Percentiles rank a stretch among this genome's conserved stretches.
phyloP scores from a whole-genome alignment of 2,888 invertebrate genomes.

The Pandemis cinnamomeana region DNA sequence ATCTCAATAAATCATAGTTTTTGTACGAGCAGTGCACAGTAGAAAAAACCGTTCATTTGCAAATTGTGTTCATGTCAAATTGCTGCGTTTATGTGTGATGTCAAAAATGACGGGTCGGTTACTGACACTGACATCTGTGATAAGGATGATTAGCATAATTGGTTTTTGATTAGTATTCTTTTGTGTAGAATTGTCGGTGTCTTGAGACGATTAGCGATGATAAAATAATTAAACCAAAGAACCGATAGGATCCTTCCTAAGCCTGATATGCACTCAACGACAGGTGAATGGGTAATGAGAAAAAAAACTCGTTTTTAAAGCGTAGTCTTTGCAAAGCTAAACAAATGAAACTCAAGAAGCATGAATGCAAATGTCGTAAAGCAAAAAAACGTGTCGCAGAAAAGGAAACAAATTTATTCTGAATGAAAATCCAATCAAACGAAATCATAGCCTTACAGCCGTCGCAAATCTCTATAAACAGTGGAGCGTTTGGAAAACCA shows the following conservation, averaged over 20 bases:
- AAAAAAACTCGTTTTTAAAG: neutral
- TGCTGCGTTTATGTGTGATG: constrained; percentile 44
- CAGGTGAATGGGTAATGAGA: too few species aligned
- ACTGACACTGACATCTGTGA: constrained; percentile 38
- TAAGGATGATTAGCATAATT: constrained; percentile 28
- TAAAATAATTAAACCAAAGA: neutral
- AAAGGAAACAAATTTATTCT: constrained; percentile 47
- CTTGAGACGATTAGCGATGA: constrained; percentile 13
- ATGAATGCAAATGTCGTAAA: neutral
- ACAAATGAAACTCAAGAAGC: neutral
- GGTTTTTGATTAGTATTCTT: constrained; percentile 30
- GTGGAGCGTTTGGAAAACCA: constrained; percentile 61
- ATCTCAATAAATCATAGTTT: constrained; percentile 69
- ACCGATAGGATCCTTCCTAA: neutral
- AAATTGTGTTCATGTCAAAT: constrained; percentile 64
- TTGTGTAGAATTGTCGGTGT: constrained; percentile 10
- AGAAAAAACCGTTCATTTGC: constrained; percentile 60
- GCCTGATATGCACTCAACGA: neutral
- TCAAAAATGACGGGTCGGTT: constrained; percentile 41
- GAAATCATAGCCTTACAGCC: constrained; percentile 62
- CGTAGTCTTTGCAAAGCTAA: neutral
- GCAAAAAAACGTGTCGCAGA: neutral
- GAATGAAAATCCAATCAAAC: constrained; percentile 62
- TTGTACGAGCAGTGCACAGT: constrained; percentile 48
- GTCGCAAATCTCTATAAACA: constrained; percentile 71